Percentiles rank a stretch among this genome's conserved stretches.
Conservation (phyloP, 1,140 invertebrate species). For the Leptopilina clavipes region DNA sequence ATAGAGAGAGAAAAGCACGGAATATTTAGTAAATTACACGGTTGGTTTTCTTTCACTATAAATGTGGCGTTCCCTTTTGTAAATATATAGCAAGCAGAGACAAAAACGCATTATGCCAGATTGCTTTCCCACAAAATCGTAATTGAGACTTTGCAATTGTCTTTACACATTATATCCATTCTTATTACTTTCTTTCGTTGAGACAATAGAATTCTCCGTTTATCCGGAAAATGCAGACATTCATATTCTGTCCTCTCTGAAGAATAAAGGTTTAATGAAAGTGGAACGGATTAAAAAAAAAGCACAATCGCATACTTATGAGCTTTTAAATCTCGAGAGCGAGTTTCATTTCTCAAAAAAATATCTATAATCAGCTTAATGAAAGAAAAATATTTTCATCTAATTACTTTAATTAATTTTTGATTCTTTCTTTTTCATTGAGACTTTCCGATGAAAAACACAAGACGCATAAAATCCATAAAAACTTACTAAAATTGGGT, state of each 20-base stretch:
- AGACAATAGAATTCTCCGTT: slow-evolving; percentile 10
- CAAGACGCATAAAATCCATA: too few species aligned
- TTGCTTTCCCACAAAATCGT: slow-evolving; percentile 17
- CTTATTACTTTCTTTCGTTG: not conserved
- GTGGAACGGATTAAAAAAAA: not conserved
- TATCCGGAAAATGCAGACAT: slow-evolving; percentile 5
- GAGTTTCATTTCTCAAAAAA: not conserved
- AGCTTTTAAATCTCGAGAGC: slow-evolving; percentile 6
- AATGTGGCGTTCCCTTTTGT: not conserved
- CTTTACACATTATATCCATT: not conserved
- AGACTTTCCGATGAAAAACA: too few species aligned
- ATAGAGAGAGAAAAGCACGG: not conserved
- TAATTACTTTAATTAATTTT: not conserved
- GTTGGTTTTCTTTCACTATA: slow-evolving; percentile 3
- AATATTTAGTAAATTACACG: slow-evolving; percentile 17
- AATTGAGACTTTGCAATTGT: not conserved
- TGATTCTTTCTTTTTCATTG: too few species aligned
- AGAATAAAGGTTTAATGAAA: slow-evolving; percentile 17
- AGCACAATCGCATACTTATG: not conserved
- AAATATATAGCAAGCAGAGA: not conserved
- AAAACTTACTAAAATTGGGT: too few species aligned
- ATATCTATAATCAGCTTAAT: slow-evolving; percentile 3
- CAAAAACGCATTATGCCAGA: not conserved
- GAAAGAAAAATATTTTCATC: not conserved
- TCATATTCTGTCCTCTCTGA: not conserved